phyloP scores from a whole-genome alignment of 2,888 invertebrate genomes.

The Drosophila quasianomalipes region DNA sequence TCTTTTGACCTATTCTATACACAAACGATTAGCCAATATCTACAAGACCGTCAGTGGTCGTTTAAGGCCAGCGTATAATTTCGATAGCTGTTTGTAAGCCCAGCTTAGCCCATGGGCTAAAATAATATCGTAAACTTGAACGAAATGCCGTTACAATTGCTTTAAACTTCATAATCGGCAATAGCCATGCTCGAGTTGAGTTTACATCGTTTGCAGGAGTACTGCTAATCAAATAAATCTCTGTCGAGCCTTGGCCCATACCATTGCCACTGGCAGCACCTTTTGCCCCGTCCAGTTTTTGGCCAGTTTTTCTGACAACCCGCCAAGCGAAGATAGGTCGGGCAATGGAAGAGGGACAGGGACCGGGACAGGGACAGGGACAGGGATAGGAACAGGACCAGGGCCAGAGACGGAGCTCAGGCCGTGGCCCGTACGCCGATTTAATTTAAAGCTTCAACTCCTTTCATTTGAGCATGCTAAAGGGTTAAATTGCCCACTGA shows the following conservation, averaged over 20 bases:
- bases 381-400: not conserved
- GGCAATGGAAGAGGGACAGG: not conserved
- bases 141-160: constrained; percentile 65
- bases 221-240: constrained; percentile 77
- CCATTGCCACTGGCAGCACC: constrained; percentile 26
- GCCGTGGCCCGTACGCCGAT: constrained; percentile 63
- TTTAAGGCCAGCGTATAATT: constrained; percentile 40
- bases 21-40: constrained; percentile 25
- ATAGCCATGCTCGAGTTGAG: constrained; percentile 49
- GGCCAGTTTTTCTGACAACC: constrained; percentile 25
- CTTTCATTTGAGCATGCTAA: constrained; percentile 84
- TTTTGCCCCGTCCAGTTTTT: constrained; percentile 20
- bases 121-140: constrained; percentile 42
- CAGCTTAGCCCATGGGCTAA: constrained; percentile 40
- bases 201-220: constrained; percentile 56
- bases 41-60: constrained; percentile 35
- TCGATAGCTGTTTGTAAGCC: constrained; percentile 22
- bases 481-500: constrained; percentile 86
- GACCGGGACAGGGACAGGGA: not conserved
- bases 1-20: constrained; percentile 14
- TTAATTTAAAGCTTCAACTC: constrained; percentile 81
- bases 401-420: constrained; percentile 18
- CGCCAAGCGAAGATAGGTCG: not conserved
- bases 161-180: constrained; percentile 66
- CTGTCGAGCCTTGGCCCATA: constrained; percentile 66